Evolutionary conservation across 2,888 invertebrate genomes (phyloP).

Genomic region (Philonicus albiceps): DNA sequence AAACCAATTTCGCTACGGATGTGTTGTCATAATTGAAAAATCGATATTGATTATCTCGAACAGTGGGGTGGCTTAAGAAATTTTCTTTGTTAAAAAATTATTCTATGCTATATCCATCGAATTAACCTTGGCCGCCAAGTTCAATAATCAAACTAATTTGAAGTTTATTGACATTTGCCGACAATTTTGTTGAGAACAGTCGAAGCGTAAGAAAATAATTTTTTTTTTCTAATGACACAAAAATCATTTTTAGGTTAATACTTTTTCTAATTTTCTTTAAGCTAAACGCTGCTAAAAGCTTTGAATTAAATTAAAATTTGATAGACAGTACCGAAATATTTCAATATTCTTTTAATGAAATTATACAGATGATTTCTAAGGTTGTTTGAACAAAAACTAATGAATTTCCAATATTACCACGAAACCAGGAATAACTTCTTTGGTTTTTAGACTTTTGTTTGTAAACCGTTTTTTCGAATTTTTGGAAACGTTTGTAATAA

Average conservation of each 20-base stretch:
- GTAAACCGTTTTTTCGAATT: neutral
- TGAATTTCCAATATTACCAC: neutral
- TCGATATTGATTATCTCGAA: neutral
- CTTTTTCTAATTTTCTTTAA: neutral
- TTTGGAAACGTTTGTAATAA: neutral
- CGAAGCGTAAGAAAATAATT: neutral
- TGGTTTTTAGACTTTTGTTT: neutral
- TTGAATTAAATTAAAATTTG: neutral
- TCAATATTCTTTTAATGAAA: neutral
- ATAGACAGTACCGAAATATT: too few relatives aligned
- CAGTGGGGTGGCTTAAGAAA: neutral
- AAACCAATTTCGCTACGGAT: neutral
- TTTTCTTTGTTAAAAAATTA: neutral
- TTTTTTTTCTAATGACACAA: neutral
- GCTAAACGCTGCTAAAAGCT: neutral
- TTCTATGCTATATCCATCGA: neutral
- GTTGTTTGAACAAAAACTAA: neutral
- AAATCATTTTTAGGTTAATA: neutral
- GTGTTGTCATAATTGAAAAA: neutral
- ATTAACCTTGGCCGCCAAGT: neutral
- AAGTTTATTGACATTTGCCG: neutral
- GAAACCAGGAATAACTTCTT: neutral
- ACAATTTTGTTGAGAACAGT: neutral
- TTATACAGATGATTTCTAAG: neutral
- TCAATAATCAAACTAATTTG: neutral